Percentiles rank a stretch among this genome's conserved stretches.
Evolutionary conservation across 2,888 invertebrate species (phyloP).

Genomic region (Thalpophila matura): DNA sequence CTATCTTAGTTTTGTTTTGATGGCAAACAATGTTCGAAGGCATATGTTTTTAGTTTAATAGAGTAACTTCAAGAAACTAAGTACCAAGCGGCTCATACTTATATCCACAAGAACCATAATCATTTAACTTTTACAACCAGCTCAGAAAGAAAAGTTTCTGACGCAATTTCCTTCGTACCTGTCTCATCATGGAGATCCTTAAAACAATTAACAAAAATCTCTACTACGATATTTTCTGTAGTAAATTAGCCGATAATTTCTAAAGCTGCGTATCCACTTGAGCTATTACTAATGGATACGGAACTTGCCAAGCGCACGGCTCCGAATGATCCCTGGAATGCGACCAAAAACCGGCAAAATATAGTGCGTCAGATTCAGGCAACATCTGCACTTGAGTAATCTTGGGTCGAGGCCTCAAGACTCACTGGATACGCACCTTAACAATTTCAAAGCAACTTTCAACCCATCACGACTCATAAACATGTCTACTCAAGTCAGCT

Average conservation of each 20-base stretch:
- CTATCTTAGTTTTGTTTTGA: neutral
- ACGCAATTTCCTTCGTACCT: conserved; percentile 12
- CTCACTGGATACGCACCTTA: no score
- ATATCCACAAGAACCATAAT: conserved; percentile 26
- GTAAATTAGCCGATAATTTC: conserved; percentile 22
- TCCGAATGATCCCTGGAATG: no score
- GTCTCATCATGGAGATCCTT: neutral
- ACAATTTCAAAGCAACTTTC: conserved; percentile 44
- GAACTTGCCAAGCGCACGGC: no score
- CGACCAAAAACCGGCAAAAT: no score
- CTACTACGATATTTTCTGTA: conserved; percentile 9
- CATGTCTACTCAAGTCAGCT: conserved; percentile 29
- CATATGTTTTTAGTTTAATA: conserved; percentile 1
- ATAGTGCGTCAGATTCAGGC: no score
- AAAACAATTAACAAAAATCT: conserved; percentile 19
- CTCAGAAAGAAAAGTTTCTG: conserved; percentile 25
- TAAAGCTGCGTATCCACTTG: no score
- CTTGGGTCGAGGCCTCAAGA: no score
- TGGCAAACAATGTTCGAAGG: neutral
- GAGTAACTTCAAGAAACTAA: conserved; percentile 3
- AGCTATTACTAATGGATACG: no score
- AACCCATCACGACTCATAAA: conserved; percentile 45
- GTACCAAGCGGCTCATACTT: neutral
- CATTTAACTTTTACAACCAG: conserved; percentile 40
- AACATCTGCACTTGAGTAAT: no score